These are phyloP conservation scores for Pomatostomus ruficeps DNA, from an alignment of 2,113 vertebrate genomes.

Conservation along the genomic window DNA sequence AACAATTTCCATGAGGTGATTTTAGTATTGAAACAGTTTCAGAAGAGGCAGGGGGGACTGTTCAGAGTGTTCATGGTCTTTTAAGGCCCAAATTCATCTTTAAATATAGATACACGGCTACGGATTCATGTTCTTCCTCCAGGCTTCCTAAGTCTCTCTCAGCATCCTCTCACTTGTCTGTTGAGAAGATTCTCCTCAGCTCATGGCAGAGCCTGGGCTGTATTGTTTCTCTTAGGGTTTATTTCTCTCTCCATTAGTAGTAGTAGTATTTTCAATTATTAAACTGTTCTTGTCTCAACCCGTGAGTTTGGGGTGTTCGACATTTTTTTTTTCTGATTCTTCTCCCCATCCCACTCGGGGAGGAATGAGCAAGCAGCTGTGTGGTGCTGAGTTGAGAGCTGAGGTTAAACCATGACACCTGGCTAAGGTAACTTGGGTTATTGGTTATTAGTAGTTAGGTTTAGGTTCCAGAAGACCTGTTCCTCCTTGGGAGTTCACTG, in stretches of 20 bases:
- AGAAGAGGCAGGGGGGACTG: neutral
- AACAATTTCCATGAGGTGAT: neutral
- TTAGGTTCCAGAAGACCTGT: neutral
- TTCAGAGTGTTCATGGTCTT: neutral
- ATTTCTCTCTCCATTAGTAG: neutral
- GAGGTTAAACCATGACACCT: neutral
- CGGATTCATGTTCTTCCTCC: neutral
- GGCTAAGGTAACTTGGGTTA: neutral
- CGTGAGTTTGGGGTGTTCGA: rapidly evolving
- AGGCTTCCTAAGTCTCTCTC: neutral
- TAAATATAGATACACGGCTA: neutral
- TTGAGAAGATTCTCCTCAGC: neutral
- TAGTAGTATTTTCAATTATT: neutral
- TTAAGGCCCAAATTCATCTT: neutral
- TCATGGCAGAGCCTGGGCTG: neutral
- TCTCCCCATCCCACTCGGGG: neutral
- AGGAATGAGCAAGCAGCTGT: neutral
- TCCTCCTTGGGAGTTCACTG: neutral
- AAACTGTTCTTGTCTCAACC: neutral
- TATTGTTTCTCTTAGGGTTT: neutral
- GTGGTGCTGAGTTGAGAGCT: neutral
- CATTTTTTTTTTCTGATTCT: neutral
- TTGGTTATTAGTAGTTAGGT: neutral
- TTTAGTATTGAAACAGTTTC: neutral
- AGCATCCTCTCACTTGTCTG: neutral